Percentiles rank a stretch among this genome's conserved stretches.
Conservation (phyloP, 2,113 vertebrate species). For the Delphinapterus leucas region DNA sequence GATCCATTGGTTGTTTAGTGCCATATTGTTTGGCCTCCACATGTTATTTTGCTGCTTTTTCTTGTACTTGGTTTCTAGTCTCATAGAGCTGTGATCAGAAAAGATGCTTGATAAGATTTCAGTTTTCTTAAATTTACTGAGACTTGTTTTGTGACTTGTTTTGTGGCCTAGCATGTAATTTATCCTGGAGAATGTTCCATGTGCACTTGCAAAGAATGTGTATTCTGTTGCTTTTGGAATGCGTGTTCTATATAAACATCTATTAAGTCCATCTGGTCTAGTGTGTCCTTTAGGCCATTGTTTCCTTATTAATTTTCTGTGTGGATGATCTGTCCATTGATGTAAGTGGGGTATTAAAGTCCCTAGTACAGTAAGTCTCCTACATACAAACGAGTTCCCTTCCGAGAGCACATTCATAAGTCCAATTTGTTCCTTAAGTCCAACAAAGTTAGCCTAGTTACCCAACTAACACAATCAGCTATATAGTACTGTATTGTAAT, state of each 20-base stretch:
- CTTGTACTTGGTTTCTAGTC: neutral
- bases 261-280: neutral
- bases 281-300: neutral
- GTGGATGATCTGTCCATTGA: neutral
- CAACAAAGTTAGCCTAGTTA: too few species aligned
- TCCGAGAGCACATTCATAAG: rapidly evolving
- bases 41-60: neutral
- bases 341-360: neutral
- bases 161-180: neutral
- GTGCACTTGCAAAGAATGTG: neutral
- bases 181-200: neutral
- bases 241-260: neutral
- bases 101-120: neutral
- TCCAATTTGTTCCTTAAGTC: too few species aligned
- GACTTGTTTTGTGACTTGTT: neutral
- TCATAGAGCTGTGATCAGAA: neutral
- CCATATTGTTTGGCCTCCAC: neutral
- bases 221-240: neutral
- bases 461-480: too few species aligned
- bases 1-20: neutral
- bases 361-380: neutral
- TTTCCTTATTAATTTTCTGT: neutral
- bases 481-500: too few species aligned
- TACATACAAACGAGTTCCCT: too few species aligned
- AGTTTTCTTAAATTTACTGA: neutral